These are phyloP conservation scores for Drosophila fungiperda DNA, from an alignment of 2,888 invertebrate species.

Conservation along the genomic window DNA sequence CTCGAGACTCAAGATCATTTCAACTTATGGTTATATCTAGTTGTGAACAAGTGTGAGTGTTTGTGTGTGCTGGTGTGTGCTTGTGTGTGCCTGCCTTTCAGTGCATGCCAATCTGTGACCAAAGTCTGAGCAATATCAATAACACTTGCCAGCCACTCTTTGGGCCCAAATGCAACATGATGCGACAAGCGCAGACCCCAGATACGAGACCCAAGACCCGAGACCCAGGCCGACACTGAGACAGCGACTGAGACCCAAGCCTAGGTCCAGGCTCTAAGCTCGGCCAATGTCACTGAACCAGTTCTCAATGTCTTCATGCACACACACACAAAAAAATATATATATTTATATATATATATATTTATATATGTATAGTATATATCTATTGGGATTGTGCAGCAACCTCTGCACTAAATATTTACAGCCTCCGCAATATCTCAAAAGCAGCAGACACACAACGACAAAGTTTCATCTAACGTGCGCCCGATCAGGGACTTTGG, in stretches of 20 bases:
- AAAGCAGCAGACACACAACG: constrained; percentile 53
- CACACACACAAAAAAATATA: neutral
- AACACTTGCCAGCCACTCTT: constrained; percentile 75
- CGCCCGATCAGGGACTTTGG: constrained; percentile 30
- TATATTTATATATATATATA: neutral
- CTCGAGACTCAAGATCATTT: constrained; percentile 22
- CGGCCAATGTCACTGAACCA: constrained; percentile 81
- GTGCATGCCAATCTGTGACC: constrained; percentile 52
- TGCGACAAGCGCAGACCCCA: constrained; percentile 61
- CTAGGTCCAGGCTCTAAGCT: constrained; percentile 32
- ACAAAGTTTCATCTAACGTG: constrained; percentile 59
- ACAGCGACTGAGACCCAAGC: constrained; percentile 2
- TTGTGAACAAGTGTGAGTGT: neutral
- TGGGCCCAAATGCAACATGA: constrained; percentile 72
- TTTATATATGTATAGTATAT: constrained; percentile 1
- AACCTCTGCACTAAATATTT: constrained; percentile 82
- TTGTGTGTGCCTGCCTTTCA: constrained; percentile 33
- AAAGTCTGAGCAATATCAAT: constrained; percentile 77
- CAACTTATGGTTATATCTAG: constrained; percentile 29
- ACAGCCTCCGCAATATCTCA: constrained; percentile 82
- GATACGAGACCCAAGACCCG: constrained; percentile 6
- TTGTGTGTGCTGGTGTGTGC: neutral
- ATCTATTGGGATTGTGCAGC: constrained; percentile 69
- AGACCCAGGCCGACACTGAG: neutral
- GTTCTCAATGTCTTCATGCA: constrained; percentile 80